phyloP scores from a whole-genome alignment of 64 coral and sea anemone genomes.

The Catalaphyllia jardinei region DNA sequence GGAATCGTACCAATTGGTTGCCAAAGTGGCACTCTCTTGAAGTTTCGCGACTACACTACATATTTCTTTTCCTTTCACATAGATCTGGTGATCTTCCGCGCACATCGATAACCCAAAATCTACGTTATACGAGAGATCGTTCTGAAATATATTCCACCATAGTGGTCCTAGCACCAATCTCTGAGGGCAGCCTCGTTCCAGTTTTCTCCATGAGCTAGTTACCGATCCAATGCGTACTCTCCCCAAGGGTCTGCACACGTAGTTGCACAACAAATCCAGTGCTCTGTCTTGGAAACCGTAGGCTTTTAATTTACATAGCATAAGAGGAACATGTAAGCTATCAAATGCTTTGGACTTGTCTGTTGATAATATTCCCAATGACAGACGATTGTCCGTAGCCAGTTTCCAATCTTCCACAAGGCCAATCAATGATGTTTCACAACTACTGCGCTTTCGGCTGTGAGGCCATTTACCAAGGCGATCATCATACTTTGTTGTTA shows the following conservation, averaged over 20 bases:
- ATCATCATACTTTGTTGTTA: too few relatives aligned
- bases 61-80: too few relatives aligned
- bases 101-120: neutral
- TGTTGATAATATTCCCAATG: constrained; percentile 17
- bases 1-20: neutral
- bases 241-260: neutral
- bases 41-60: neutral
- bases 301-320: constrained; percentile 8
- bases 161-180: neutral
- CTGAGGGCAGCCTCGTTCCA: constrained; percentile 11
- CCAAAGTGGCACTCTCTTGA: neutral
- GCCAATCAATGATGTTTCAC: neutral
- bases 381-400: constrained; percentile 11
- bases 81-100: constrained; percentile 5
- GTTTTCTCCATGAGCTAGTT: neutral
- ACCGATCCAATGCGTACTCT: neutral
- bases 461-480: too few relatives aligned
- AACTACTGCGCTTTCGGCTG: constrained; percentile 4
- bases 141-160: too few relatives aligned
- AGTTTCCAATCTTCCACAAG: constrained; percentile 9
- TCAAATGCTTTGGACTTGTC: constrained; percentile 29
- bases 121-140: too few relatives aligned
- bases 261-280: constrained; percentile 14
- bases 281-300: constrained; percentile 4
- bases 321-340: neutral